Conservation (phyloP, 2,113 vertebrate genomes). For the Phylloscopus trochilus region DNA sequence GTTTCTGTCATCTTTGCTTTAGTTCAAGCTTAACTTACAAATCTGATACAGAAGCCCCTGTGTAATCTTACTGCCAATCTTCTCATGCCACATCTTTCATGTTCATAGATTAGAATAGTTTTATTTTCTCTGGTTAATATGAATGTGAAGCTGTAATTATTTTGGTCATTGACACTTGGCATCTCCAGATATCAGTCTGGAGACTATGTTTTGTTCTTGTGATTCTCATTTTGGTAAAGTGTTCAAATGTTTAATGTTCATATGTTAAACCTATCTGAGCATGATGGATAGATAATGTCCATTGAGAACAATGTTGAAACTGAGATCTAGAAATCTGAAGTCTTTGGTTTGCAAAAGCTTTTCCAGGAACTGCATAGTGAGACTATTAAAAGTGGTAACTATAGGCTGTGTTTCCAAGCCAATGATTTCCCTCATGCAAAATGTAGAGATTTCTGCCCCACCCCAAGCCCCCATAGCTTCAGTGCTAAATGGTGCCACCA, state of each 20-base stretch:
- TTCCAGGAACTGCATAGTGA: neutral
- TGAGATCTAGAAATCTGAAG: neutral
- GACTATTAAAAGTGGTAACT: neutral
- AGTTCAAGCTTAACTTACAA: neutral
- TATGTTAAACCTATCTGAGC: neutral
- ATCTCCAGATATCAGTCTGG: neutral
- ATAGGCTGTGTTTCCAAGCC: neutral
- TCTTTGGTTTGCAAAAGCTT: neutral
- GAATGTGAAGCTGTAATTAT: neutral
- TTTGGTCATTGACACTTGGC: neutral
- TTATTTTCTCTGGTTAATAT: neutral
- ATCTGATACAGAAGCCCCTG: neutral
- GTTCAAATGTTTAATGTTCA: neutral
- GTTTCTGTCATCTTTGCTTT: neutral
- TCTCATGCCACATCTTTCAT: neutral
- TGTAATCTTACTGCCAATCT: neutral
- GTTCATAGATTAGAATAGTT: neutral
- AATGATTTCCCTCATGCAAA: neutral
- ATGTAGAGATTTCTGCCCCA: neutral
- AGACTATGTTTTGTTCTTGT: neutral
- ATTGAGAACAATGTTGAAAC: neutral
- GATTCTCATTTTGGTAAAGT: neutral
- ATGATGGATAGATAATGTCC: neutral
- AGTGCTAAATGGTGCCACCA: neutral
- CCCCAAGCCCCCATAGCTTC: neutral